These are phyloP conservation scores for Drosophila pseudoananassae DNA, from an alignment of 1,140 invertebrate genomes.

Conservation along the genomic window DNA sequence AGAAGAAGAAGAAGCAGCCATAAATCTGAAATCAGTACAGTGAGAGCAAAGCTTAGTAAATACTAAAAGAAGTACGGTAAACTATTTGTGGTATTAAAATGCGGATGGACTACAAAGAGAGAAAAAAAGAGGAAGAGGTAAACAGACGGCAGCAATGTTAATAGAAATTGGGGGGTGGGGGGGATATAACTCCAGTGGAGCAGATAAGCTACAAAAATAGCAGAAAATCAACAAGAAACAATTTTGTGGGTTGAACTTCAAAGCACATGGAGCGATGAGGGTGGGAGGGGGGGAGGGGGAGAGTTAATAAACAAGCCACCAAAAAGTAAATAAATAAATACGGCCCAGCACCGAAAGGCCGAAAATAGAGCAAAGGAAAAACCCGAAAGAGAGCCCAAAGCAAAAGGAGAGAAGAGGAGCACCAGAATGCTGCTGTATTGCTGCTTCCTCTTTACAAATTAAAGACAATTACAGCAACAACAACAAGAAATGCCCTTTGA, in stretches of 20 bases:
- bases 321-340: constrained; percentile 79
- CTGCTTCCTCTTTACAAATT: constrained; percentile 60
- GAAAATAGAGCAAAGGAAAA: constrained; percentile 48
- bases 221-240: constrained; percentile 44
- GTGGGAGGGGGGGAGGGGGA: constrained; percentile 28
- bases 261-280: constrained; percentile 46
- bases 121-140: constrained; percentile 24
- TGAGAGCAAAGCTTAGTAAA: not conserved
- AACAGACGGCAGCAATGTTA: constrained; percentile 50
- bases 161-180: not conserved
- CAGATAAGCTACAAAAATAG: constrained; percentile 71
- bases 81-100: constrained; percentile 49
- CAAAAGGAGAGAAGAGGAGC: not conserved
- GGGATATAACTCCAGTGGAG: constrained; percentile 13
- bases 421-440: constrained; percentile 30
- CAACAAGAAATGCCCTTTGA: constrained; percentile 68
- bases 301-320: constrained; percentile 71
- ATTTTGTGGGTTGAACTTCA: constrained; percentile 78
- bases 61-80: not conserved
- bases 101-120: constrained; percentile 21
- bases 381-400: constrained; percentile 12
- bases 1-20: not conserved
- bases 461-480: constrained; percentile 73
- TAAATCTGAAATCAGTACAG: not conserved
- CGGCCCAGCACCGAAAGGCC: constrained; percentile 51